Evolutionary conservation across 1,140 invertebrate species (phyloP), one percentile per base, ranked within the genome.

Genomic region (Drosophila lacertosa): DNA sequence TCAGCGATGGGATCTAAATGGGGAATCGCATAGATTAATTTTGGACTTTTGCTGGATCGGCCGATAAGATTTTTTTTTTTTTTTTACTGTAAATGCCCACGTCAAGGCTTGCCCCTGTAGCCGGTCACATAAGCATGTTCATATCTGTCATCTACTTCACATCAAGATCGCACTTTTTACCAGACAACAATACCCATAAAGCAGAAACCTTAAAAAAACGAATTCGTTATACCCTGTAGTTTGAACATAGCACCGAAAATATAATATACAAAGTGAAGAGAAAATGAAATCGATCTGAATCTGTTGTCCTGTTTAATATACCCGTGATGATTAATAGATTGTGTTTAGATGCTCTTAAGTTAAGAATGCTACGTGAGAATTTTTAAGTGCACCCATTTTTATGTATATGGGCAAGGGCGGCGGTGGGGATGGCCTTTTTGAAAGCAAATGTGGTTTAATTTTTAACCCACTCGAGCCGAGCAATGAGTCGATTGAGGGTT

Each of bases 91-190:
- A 63, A 69, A 63, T 54, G 40, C 37, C 13, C 2, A 22, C 65
- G 24, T 29, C 48, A 68, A 68, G 10, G 57, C 39, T 68, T 47
- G 40, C 9, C 47, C 65, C 54, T 63, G 24, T 48, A 47, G 40
- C 20, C 35, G n/a, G 45, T 24, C 7, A 24, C 13, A 47, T 45
- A 26, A 32, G 13, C 26, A 15, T 16, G 15, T 18, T 33, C 45
- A 42, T 68, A 62, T 68, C 58, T 68, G 15, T 53, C 58, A 62
- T 29, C 58, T 39, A 62, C 40, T 62, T 54, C 22, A 62, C 33
- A 62, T 68, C 39, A 68, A 53, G 58, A 64, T 68, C 40, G 48
- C 51, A 45, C 15, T 51, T 53, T 51, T 60, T 7, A 47, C 35
- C 35, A 47, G 4, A 44, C 9, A 44, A 18, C 13, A 15, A 47